Evolutionary conservation across 2,113 vertebrate genomes (phyloP).

Genomic region (Mormoops blainvillei): DNA sequence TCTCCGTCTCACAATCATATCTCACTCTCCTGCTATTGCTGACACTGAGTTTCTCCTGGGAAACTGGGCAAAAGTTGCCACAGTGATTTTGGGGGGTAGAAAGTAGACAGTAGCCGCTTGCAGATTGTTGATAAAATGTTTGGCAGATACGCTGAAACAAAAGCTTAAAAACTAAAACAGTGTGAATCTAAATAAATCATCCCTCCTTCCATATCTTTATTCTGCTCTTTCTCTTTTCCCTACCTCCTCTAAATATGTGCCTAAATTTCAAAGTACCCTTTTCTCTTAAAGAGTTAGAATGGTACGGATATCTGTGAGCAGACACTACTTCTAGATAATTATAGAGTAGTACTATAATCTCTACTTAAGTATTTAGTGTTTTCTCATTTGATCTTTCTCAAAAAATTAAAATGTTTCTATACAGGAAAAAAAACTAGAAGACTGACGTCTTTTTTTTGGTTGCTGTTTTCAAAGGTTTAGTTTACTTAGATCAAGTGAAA

Average conservation of each 20-base stretch:
- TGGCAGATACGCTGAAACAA: neutral
- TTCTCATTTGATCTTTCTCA: neutral
- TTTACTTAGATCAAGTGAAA: neutral
- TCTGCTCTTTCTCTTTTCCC: neutral
- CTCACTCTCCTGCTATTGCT: neutral
- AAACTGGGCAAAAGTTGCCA: neutral
- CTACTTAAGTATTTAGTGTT: neutral
- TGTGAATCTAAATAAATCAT: neutral
- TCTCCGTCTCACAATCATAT: neutral
- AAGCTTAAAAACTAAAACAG: neutral
- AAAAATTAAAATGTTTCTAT: neutral
- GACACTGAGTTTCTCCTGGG: constrained; percentile 23
- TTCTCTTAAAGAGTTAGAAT: neutral
- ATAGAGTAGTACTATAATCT: neutral
- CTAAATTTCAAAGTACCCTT: neutral
- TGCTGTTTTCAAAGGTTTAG: neutral
- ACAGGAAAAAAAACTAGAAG: neutral
- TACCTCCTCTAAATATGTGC: neutral
- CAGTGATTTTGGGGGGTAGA: neutral
- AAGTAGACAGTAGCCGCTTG: neutral
- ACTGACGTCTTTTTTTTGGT: neutral
- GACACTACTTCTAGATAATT: neutral
- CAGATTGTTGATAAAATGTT: neutral
- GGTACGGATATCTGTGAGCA: neutral
- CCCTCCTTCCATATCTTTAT: neutral